These are phyloP conservation scores for Gymnoscopelus braueri DNA, from an alignment of 2,797 vertebrate species.

Conservation along the genomic window DNA sequence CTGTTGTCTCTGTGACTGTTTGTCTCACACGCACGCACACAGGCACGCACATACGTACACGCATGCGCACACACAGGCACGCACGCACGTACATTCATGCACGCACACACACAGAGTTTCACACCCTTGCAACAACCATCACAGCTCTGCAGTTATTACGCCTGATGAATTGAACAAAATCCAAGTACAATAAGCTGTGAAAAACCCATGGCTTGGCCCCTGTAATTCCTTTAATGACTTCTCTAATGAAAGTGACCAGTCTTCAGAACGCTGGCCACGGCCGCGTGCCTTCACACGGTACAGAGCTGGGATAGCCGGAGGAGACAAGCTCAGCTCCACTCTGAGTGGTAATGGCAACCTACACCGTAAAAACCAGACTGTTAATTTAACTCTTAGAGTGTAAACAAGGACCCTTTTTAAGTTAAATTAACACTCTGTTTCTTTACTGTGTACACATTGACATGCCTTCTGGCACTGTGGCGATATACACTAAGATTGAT, in stretches of 20 bases:
- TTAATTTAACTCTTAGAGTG: too few species aligned
- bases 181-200: conserved; percentile 59
- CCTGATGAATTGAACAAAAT: conserved; percentile 65
- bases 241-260: conserved; percentile 78
- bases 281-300: conserved; percentile 50
- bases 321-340: conserved; percentile 74
- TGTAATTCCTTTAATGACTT: conserved; percentile 79
- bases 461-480: conserved; percentile 71
- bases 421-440: too few species aligned
- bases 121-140: conserved; percentile 23
- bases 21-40: neutral
- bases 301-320: conserved; percentile 63
- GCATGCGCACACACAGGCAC: neutral
- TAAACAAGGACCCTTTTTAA: too few species aligned
- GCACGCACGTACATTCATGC: conserved; percentile 2
- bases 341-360: conserved; percentile 71
- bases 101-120: conserved; percentile 18
- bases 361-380: neutral
- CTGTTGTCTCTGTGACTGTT: neutral
- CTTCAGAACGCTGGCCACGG: conserved; percentile 68
- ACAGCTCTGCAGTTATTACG: conserved; percentile 46
- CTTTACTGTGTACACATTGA: conserved; percentile 6
- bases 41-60: neutral
- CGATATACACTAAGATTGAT: conserved; percentile 71
- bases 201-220: conserved; percentile 58